These are phyloP conservation scores for Danaus chrysippus DNA, from an alignment of 2,888 invertebrate species.

Conservation along the genomic window DNA sequence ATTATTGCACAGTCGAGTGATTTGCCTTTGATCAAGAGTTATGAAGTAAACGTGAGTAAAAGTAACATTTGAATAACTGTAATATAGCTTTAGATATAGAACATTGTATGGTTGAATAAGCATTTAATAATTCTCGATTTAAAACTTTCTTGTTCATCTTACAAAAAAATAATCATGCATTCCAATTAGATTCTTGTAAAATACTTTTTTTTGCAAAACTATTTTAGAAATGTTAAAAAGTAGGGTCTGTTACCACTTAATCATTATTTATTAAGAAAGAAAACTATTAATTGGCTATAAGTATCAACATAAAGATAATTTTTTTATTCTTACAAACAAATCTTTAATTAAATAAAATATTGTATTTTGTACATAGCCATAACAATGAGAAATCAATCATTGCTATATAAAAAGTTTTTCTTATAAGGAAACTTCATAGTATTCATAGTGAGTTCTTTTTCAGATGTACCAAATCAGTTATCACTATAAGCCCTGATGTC, in stretches of 20 bases:
- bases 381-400: not conserved
- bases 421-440: not conserved
- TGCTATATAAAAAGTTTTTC: not conserved
- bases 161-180: not conserved
- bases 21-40: constrained; percentile 50
- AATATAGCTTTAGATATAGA: constrained; percentile 36
- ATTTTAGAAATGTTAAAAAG: too few species aligned
- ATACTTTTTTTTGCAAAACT: not conserved
- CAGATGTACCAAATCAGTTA: constrained; percentile 48
- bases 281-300: not conserved
- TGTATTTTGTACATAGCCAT: not conserved
- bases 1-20: constrained; percentile 57
- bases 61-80: constrained; percentile 61
- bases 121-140: constrained; percentile 28
- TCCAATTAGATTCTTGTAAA: constrained; percentile 5
- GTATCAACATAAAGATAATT: not conserved
- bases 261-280: not conserved
- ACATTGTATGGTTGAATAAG: constrained; percentile 42
- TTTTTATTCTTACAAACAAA: too few species aligned
- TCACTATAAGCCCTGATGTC: constrained; percentile 57
- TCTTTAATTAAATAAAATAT: too few species aligned
- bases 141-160: not conserved
- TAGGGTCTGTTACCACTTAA: not conserved
- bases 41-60: constrained; percentile 66
- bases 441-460: constrained; percentile 19